Conservation (phyloP, 35 echinoderm and acorn worm species). For the Lytechinus variegatus region DNA sequence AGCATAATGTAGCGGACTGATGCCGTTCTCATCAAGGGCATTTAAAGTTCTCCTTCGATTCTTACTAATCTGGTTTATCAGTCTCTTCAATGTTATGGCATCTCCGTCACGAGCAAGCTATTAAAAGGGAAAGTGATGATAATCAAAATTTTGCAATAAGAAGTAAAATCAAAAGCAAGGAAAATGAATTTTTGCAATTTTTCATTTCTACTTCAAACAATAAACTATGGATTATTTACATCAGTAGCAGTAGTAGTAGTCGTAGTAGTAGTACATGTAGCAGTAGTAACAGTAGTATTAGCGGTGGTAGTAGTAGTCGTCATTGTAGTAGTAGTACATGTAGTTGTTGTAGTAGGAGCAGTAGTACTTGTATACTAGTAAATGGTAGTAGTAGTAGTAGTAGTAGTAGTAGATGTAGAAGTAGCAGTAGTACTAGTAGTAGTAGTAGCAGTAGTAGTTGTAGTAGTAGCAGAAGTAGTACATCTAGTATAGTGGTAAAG, state of each 20-base stretch:
- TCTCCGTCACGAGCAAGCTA: slow-evolving; percentile 91
- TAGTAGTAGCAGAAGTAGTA: no score
- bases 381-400: no score
- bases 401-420: no score
- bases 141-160: background rate
- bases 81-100: slow-evolving; percentile 56
- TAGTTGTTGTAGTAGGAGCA: no score
- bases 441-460: no score
- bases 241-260: background rate
- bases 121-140: background rate
- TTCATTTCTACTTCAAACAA: background rate
- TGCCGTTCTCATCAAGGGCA: slow-evolving; percentile 81
- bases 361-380: no score
- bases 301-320: no score
- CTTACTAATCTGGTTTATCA: slow-evolving; percentile 55
- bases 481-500: no score
- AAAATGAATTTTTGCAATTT: background rate
- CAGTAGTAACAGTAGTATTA: no score
- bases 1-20: slow-evolving; percentile 88
- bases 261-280: background rate
- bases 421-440: no score
- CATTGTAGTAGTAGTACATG: no score
- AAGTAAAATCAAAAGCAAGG: background rate
- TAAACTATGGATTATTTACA: background rate
- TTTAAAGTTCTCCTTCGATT: slow-evolving; percentile 68